These are phyloP conservation scores for Ibycter americanus DNA, from an alignment of 2,797 vertebrate genomes.

Conservation along the genomic window DNA sequence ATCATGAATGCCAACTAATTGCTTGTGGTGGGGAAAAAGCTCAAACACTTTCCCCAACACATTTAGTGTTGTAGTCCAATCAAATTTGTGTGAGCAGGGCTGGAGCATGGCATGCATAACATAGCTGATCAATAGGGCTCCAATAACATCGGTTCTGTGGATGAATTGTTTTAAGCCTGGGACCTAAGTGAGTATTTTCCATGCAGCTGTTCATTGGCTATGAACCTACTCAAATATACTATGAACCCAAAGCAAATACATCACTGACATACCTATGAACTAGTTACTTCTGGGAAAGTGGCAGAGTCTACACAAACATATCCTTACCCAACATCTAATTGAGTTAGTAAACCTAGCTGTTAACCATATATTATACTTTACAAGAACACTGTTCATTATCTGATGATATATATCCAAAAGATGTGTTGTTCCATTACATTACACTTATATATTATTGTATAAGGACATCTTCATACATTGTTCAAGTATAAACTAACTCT, in stretches of 20 bases:
- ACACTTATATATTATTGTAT: not conserved
- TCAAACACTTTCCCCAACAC: not conserved
- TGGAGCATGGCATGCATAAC: not conserved
- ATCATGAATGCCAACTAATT: not conserved
- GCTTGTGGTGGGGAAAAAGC: not conserved
- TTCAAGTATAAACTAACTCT: not conserved
- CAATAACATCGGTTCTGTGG: fast-evolving
- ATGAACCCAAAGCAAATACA: not conserved
- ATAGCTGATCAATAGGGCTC: not conserved
- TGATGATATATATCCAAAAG: not conserved
- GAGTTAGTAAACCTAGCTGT: not conserved
- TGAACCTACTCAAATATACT: not conserved
- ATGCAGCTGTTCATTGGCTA: not conserved
- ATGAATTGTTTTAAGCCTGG: not conserved
- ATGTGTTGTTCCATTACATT: not conserved
- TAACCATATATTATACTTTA: not conserved
- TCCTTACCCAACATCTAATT: not conserved
- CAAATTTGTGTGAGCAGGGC: not conserved
- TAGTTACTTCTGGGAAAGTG: not conserved
- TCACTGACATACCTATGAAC: not conserved
- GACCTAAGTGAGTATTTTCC: not conserved
- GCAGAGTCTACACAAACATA: not conserved
- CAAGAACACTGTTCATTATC: not conserved
- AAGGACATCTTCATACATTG: not conserved
- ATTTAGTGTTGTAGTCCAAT: not conserved